Evolutionary conservation across 1,140 invertebrate genomes (phyloP).

Genomic region (Hyles vespertilio): DNA sequence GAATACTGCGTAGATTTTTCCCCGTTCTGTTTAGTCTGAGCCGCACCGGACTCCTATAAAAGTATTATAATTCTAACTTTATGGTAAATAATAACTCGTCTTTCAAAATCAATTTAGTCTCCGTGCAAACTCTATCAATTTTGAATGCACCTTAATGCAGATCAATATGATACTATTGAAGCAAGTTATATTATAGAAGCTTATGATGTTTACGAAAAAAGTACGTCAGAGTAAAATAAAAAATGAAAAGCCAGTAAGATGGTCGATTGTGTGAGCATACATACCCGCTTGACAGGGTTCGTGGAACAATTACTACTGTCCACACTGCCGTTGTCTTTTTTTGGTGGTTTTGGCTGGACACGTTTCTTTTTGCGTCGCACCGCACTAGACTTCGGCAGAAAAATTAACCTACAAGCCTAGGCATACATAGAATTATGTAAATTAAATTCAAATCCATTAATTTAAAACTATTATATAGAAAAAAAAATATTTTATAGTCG

Average conservation of each 20-base stretch:
- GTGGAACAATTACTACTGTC: conserved; percentile 26
- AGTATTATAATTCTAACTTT: neutral
- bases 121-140: no score
- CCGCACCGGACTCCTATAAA: conserved; percentile 22
- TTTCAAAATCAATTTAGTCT: no score
- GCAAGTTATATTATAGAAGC: no score
- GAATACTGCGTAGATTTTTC: conserved; percentile 12
- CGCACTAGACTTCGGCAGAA: conserved; percentile 23
- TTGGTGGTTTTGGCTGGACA: conserved; percentile 13
- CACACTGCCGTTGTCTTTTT: conserved; percentile 17
- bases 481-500: no score
- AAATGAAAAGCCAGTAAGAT: neutral
- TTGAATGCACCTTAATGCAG: no score
- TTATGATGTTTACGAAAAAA: no score
- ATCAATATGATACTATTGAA: no score
- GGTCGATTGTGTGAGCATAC: conserved; percentile 8
- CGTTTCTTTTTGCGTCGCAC: conserved; percentile 25
- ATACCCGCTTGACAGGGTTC: conserved; percentile 37
- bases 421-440: neutral
- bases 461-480: no score
- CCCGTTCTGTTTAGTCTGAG: conserved; percentile 9
- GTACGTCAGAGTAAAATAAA: no score
- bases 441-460: no score
- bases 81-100: no score
- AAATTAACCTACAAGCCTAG: conserved; percentile 46